Base-by-base conservation (phyloP, 1,140 invertebrate species). In the Charaxes varanes region DNA sequence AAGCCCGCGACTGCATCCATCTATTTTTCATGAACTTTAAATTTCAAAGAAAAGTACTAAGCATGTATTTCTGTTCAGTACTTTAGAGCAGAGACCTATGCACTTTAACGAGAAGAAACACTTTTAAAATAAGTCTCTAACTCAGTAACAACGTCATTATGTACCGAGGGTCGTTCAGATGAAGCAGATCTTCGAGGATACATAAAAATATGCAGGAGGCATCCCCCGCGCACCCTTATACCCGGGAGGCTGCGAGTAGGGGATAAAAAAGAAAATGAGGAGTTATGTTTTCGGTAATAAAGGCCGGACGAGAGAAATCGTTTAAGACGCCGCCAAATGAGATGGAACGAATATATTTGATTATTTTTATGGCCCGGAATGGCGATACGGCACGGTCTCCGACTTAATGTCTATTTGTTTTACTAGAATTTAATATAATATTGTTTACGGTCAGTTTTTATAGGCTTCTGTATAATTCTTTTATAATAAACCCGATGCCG, bases 301-400 rank as follows among this genome's bases (percentile, higher is more conserved):
- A 77, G 73, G 73, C 69, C 69, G 71, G 76, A 83, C 73, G 70
- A 83, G 76, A 80, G 72, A 83, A 83, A 83, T 79, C 78, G 78
- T 83, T 83, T 83, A 83, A 83, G 78, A 79, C 62, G 65, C 70
- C 56, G 68, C 65, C 69, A 83, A 83, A 83, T 83, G 79, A 83
- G 76, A 79, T 77, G 76, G 76, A 80, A 83, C 76, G 72, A 80
- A 83, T 83, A 83, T 74, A 80, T 80, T 83, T 82, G 78, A 82
- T 82, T 82, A 82, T 80, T 78, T 80, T 82, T 80, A 82, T 80
- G 76, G 66, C 67, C 47, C 47, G 62, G 71, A 78, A 78, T 80
- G 68, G 76, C 71, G 70, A 76, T 78, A 77, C 68, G 73, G 57
- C 42, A 73, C 68, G 73, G 57, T 48, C 59, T 50, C 59, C 45